Conservation (phyloP, 2,797 vertebrate genomes). For the Melanotaenia nigrans region DNA sequence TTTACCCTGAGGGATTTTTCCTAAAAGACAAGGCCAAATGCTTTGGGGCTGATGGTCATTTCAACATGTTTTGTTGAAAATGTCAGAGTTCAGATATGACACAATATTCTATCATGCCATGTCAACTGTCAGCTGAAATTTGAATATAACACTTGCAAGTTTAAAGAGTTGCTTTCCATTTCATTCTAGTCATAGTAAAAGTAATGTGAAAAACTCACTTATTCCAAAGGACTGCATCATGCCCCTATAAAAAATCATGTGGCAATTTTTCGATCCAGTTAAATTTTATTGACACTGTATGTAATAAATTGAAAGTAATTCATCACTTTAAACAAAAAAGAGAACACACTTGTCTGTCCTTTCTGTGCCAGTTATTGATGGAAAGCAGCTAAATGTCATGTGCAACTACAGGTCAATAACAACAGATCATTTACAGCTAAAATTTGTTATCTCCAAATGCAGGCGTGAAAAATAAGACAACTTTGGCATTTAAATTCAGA, state of each 20-base stretch:
- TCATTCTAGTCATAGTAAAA: background rate
- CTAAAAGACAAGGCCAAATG: slow-evolving; percentile 56
- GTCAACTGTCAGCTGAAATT: background rate
- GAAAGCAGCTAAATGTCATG: background rate
- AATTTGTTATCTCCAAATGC: background rate
- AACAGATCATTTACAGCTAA: background rate
- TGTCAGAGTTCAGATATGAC: slow-evolving; percentile 9
- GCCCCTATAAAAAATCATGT: background rate
- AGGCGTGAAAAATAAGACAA: background rate
- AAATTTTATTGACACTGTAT: background rate
- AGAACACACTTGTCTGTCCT: background rate
- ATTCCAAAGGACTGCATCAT: no score
- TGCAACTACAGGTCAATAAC: background rate
- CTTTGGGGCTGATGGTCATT: slow-evolving; percentile 33
- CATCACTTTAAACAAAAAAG: background rate
- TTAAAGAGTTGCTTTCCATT: no score
- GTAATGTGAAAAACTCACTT: background rate
- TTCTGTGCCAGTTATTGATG: background rate
- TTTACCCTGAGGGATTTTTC: slow-evolving; percentile 57
- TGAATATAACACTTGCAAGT: background rate
- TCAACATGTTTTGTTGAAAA: slow-evolving; percentile 23
- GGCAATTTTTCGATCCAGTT: background rate
- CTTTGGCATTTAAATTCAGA: background rate
- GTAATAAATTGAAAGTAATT: background rate
- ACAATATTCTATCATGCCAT: background rate